phyloP scores from a whole-genome alignment of 1,140 invertebrate species.

The Camponotus vicinus region DNA sequence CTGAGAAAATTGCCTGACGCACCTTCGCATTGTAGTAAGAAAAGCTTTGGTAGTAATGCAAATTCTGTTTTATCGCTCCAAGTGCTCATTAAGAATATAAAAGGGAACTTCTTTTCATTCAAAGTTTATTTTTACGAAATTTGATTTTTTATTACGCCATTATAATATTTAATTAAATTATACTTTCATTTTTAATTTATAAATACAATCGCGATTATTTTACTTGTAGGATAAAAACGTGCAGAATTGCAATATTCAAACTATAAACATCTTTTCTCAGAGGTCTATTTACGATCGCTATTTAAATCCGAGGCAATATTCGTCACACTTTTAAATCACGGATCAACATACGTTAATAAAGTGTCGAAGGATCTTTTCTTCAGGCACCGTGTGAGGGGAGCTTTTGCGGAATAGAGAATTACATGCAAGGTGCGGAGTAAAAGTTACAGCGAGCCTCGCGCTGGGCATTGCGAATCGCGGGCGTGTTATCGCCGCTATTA shows the following conservation, averaged over 20 bases:
- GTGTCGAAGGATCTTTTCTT: background rate
- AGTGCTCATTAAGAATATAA: background rate
- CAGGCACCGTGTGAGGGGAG: too few species aligned
- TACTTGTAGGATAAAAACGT: too few species aligned
- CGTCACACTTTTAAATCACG: background rate
- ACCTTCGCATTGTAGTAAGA: background rate
- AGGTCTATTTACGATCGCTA: background rate
- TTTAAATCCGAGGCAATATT: too few species aligned
- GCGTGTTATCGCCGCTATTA: slow-evolving; percentile 74
- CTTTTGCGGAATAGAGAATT: background rate
- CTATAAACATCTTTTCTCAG: too few species aligned
- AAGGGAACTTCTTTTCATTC: background rate
- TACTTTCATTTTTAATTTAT: background rate
- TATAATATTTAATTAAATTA: background rate
- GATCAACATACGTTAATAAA: background rate
- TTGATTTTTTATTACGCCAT: background rate
- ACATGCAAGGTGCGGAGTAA: background rate
- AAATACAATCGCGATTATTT: too few species aligned
- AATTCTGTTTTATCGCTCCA: background rate
- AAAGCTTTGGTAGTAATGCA: background rate
- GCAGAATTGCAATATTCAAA: too few species aligned
- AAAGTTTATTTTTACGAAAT: background rate
- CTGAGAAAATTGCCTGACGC: slow-evolving; percentile 13
- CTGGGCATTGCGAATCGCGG: slow-evolving; percentile 62
- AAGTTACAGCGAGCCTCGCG: slow-evolving; percentile 9